Evolutionary conservation across 2,797 vertebrate genomes (phyloP).

Genomic region (Helostoma temminkii): DNA sequence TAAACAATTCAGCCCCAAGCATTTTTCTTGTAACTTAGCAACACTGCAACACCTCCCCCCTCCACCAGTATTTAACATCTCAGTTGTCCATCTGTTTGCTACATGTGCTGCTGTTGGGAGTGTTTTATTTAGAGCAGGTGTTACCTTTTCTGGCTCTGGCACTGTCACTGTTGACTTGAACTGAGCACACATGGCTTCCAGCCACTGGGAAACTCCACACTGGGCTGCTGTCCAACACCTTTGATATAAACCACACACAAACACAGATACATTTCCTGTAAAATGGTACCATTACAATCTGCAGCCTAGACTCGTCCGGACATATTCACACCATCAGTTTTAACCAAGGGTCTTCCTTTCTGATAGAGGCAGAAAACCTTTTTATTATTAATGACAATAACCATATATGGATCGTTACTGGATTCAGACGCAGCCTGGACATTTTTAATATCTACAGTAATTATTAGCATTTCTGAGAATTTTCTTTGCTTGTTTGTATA

Average conservation of each 20-base stretch:
- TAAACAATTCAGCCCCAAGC: too few relatives aligned
- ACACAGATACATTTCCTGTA: slow-evolving; percentile 43
- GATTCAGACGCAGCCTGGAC: background rate
- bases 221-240: slow-evolving; percentile 35
- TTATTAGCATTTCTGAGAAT: too few relatives aligned
- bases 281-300: slow-evolving; percentile 18
- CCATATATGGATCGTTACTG: too few relatives aligned
- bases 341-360: background rate
- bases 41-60: too few relatives aligned
- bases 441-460: background rate
- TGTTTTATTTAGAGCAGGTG: slow-evolving; percentile 27
- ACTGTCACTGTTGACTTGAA: slow-evolving; percentile 37
- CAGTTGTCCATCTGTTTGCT: background rate
- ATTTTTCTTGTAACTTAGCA: too few relatives aligned
- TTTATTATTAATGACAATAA: background rate
- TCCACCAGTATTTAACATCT: too few relatives aligned
- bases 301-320: slow-evolving; percentile 19
- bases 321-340: slow-evolving; percentile 13
- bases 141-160: slow-evolving; percentile 7
- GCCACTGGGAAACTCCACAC: slow-evolving; percentile 72
- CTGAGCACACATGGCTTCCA: slow-evolving; percentile 21
- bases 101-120: background rate
- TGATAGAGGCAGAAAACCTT: background rate
- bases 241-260: slow-evolving; percentile 10
- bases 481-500: background rate